Base-by-base conservation (phyloP, 1,140 invertebrate species). In the Lutraria rhynchaena region DNA sequence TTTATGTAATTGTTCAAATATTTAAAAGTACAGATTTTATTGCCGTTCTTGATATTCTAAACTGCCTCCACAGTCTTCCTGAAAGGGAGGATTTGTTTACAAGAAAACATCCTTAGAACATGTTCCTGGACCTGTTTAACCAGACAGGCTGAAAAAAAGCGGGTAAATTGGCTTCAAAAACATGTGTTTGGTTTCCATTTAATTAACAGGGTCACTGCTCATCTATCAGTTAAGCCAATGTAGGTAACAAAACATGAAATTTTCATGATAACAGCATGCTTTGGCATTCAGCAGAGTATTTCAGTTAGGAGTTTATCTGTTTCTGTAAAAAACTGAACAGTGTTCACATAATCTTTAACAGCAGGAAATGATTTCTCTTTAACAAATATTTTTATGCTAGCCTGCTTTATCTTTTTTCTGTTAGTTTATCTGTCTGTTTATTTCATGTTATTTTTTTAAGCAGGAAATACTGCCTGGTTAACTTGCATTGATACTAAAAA, bases 171-270 rank as follows among this genome's bases (percentile, higher is more conserved):
- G 53, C 53, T 27, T 22, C 53, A 55, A 55, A 55, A 55, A 55
- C 53, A 55, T 55, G 53, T 55, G 53, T 7, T 55, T 22, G 53
- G 53, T 55, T 55, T 55, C 19, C 27, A 55, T 55, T 55, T 55
- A 55, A 55, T 55, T 55, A 55, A 55, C 19, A 55, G 53, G 53
- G 53, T 55, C 53, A 55, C 5, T 55, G 53, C n/a, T 19, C 19
- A 55, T 55, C 7, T n/a, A 27, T 22, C 19, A 22, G 19, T n/a
- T 5, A 27, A 27, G 7, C 7, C 7, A 55, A 22, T 55, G 19
- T 27, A 22, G 27, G 53, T 55, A 27, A 55, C 19, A n/a, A n/a
- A 55, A 55, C n/a, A 27, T 55, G 27, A 55, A 22, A 22, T 22
- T n/a, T 22, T 27, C 19, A 55, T 27, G 19, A 27, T n/a, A n/a